Conservation (phyloP, 1,140 invertebrate genomes). For the Drosophila leontia region DNA sequence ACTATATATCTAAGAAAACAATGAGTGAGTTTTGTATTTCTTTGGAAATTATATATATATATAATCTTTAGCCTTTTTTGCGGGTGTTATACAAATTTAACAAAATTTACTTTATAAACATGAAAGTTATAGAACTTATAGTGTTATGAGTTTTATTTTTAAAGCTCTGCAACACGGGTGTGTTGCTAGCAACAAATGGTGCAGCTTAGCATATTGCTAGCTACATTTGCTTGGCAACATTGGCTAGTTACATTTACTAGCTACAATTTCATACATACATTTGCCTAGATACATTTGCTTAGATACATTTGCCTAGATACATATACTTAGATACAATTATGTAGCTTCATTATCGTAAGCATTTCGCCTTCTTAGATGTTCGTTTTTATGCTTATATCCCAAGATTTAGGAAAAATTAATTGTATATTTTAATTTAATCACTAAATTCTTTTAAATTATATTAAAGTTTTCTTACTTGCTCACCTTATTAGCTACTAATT, state of each 20-base stretch:
- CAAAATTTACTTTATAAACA: neutral
- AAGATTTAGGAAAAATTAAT: neutral
- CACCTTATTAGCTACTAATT: neutral
- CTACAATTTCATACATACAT: neutral
- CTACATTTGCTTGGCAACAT: neutral
- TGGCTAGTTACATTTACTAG: neutral
- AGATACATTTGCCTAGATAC: no score
- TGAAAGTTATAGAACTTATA: neutral
- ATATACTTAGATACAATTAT: neutral
- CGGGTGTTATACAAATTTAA: neutral
- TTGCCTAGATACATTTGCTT: neutral
- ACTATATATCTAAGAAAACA: no score
- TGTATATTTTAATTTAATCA: neutral
- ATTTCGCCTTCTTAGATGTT: neutral
- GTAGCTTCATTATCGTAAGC: neutral
- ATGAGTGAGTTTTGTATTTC: neutral
- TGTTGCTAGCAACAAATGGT: neutral
- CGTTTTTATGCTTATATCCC: neutral
- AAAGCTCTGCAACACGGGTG: neutral
- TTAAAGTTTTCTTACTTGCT: no score
- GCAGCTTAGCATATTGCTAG: neutral
- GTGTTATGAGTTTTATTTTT: no score
- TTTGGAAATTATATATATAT: no score
- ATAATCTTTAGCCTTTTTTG: neutral
- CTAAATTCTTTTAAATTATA: neutral